These are phyloP conservation scores for Galerucella nymphaeae DNA, from an alignment of 2,888 invertebrate genomes.

Conservation along the genomic window DNA sequence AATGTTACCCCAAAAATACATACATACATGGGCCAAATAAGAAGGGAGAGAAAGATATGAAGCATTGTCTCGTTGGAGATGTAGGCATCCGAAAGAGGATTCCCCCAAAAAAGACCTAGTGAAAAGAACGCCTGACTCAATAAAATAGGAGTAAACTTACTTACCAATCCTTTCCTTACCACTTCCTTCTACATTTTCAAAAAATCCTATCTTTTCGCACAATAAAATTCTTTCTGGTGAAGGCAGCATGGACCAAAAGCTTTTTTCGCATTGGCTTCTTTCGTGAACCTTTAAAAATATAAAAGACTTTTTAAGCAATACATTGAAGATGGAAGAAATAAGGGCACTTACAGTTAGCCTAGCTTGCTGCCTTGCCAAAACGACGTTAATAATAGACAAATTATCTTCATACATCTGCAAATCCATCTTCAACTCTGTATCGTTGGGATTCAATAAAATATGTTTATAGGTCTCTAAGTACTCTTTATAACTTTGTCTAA, in stretches of 20 bases:
- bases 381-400: constrained; percentile 78
- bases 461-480: constrained; percentile 80
- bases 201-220: constrained; percentile 63
- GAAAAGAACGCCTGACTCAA: too few relatives aligned
- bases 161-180: constrained; percentile 48
- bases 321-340: too few relatives aligned
- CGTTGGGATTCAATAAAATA: constrained; percentile 76
- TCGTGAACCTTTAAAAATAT: constrained; percentile 69
- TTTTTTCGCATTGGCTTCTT: constrained; percentile 71
- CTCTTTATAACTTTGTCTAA: constrained; percentile 75
- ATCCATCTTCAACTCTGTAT: constrained; percentile 78
- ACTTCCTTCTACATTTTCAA: constrained; percentile 45
- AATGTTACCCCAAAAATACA: too few relatives aligned
- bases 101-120: too few relatives aligned
- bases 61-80: too few relatives aligned
- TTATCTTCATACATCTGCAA: constrained; percentile 81
- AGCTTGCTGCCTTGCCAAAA: constrained; percentile 83
- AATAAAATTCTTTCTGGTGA: constrained; percentile 61
- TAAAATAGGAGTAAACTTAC: not conserved
- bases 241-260: constrained; percentile 63
- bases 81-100: too few relatives aligned
- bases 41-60: too few relatives aligned
- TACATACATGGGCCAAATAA: too few relatives aligned
- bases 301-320: not conserved
- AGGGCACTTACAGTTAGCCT: constrained; percentile 81